These are phyloP conservation scores for Plodia interpunctella DNA, from an alignment of 1,140 invertebrate genomes.

Conservation along the genomic window DNA sequence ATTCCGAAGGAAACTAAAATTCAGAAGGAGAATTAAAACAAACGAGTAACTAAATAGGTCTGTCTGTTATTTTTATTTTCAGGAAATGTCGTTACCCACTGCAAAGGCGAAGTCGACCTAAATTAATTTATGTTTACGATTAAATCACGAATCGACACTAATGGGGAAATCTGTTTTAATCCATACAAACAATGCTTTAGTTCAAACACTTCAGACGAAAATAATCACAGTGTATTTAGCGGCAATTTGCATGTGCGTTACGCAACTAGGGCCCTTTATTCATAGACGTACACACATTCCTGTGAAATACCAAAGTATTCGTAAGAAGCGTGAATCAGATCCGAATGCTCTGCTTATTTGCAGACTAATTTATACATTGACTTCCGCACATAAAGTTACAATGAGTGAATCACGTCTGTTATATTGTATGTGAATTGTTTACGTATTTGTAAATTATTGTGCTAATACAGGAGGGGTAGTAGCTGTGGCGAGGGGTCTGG, in stretches of 20 bases:
- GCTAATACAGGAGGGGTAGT: background rate
- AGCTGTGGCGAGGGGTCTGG: constrained; percentile 3
- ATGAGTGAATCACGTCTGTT: constrained; percentile 9
- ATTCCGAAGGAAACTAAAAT: no score
- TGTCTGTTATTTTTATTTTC: no score
- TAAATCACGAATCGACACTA: constrained; percentile 24
- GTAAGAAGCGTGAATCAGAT: constrained; percentile 16
- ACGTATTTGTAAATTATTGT: background rate
- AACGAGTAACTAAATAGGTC: no score
- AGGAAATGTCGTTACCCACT: background rate
- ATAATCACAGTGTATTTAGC: constrained; percentile 2
- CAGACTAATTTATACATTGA: constrained; percentile 10
- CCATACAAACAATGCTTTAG: background rate
- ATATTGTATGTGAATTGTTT: constrained; percentile 2
- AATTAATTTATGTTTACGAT: constrained; percentile 22
- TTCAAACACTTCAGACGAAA: constrained; percentile 1
- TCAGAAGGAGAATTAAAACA: no score
- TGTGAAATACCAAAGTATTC: constrained; percentile 7
- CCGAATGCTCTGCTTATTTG: constrained; percentile 18
- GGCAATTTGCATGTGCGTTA: background rate
- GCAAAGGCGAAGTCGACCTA: background rate
- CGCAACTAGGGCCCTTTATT: background rate
- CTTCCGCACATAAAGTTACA: constrained; percentile 9
- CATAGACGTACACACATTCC: background rate
- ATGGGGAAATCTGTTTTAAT: constrained; percentile 17